Evolutionary conservation across 2,888 invertebrate species (phyloP), one percentile per base, ranked within the genome.

Genomic region (Tiliacea aurago): DNA sequence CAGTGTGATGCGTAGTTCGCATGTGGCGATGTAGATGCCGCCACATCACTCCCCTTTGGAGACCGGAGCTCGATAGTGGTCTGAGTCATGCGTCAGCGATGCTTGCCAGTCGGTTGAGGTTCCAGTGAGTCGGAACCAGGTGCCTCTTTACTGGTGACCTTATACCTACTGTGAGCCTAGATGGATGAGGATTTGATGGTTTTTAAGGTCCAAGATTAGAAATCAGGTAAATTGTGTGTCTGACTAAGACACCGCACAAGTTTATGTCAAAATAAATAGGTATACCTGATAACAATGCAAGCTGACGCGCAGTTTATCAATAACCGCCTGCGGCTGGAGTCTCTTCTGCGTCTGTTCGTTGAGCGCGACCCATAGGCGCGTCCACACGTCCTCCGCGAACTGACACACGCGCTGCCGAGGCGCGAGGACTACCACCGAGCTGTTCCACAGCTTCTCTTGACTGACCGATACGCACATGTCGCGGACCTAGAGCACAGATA

Each of bases 361-460:
- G 49, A 98, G 96, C 80, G 97, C 97, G 85, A 97, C 97, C 98
- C 98, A 98, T 84, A 98, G 94, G 80, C 97, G 97, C 56, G 98
- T 98, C 98, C 98, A 98, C 88, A 98, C 97, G 93, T 98, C 98
- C 80, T 97, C 97, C 67, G 97, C 96, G 93, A 98, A 98, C 73
- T 98, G 98, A n/a, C 98, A 97, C 63, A 98, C 97, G 79, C 98
- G 97, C 93, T 98, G 98, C 73, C 98, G 97, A 2, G 98, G 98
- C 5, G 98, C 98, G 69, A 98, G 94, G 65, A 99, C 95, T 97
- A 98, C 98, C 93, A 98, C 98, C 41, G 98, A 97, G 18, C 98
- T 98, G 90, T 98, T 98, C 97, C 98, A 98, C 67, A 98, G 94
- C 84, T 97, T 97, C 93, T 98, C 98, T 86, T 98, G 98, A 13